phyloP scores from a whole-genome alignment of 2,888 invertebrate species.

The Sussaba pulchella region DNA sequence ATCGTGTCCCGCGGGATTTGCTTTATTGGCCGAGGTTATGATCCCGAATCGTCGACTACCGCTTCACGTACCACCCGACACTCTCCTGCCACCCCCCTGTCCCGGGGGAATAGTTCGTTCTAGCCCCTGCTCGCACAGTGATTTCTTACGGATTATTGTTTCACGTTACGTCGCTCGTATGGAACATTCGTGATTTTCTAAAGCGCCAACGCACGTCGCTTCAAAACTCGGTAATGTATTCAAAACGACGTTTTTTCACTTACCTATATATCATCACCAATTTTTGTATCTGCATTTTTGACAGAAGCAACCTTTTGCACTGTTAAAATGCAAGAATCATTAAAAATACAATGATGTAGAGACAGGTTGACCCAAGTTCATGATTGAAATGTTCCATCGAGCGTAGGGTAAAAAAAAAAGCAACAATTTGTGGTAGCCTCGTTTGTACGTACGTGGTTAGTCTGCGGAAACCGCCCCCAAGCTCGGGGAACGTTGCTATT shows the following conservation, averaged over 20 bases:
- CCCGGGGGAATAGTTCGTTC: slow-evolving; percentile 26
- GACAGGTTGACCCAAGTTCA: neutral
- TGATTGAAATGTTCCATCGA: neutral
- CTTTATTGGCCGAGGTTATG: slow-evolving; percentile 76
- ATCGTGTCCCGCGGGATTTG: slow-evolving; percentile 69
- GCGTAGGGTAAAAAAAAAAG: neutral
- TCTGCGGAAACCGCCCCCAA: slow-evolving; percentile 29
- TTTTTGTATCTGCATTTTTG: slow-evolving; percentile 19
- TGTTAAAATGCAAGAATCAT: neutral
- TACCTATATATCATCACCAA: slow-evolving; percentile 12
- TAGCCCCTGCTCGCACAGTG: slow-evolving; percentile 59
- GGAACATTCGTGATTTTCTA: slow-evolving; percentile 65
- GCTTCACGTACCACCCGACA: slow-evolving; percentile 48
- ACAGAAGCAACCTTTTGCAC: neutral
- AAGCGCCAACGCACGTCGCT: slow-evolving; percentile 62
- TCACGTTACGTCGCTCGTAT: slow-evolving; percentile 68
- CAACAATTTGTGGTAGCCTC: neutral
- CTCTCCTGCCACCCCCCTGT: too few relatives aligned
- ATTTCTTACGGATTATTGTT: slow-evolving; percentile 80
- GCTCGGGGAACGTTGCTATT: slow-evolving; percentile 76
- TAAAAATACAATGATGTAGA: neutral
- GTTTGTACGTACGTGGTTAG: neutral
- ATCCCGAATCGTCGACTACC: slow-evolving; percentile 71
- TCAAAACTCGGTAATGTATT: slow-evolving; percentile 52
- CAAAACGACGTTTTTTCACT: slow-evolving; percentile 41